phyloP scores from a whole-genome alignment of 2,113 vertebrate genomes.

The Burhinus oedicnemus region DNA sequence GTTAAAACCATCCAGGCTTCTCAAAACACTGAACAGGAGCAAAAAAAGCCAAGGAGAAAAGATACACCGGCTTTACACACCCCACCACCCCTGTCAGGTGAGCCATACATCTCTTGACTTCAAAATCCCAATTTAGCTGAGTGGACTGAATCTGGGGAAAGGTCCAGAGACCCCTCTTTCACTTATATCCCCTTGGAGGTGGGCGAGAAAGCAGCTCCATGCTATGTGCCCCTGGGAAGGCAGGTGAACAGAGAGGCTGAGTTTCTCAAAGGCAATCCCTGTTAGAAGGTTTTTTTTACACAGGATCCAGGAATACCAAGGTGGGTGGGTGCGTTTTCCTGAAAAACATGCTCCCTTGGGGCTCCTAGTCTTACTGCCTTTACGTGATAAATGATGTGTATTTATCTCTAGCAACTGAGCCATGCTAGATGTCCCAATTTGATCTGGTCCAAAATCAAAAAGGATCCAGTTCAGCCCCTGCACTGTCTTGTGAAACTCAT shows the following conservation, averaged over 20 bases:
- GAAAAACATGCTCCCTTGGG: not conserved
- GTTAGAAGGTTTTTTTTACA: not conserved
- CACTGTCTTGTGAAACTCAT: not conserved
- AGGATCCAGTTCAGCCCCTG: not conserved
- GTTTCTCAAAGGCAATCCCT: not conserved
- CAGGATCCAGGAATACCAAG: not conserved
- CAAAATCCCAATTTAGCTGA: not conserved
- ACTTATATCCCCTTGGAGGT: not conserved
- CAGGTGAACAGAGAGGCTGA: not conserved
- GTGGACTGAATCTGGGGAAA: not conserved
- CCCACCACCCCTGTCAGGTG: slow-evolving; percentile 87
- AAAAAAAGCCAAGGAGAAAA: slow-evolving; percentile 90
- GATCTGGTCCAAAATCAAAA: not conserved
- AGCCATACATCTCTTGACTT: not conserved
- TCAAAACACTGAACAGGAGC: slow-evolving; percentile 75
- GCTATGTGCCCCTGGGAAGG: not conserved
- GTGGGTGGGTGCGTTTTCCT: not conserved
- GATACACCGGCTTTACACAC: slow-evolving; percentile 85
- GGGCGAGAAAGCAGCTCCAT: not conserved
- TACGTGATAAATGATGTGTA: not conserved
- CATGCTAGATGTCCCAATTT: not conserved
- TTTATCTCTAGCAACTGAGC: not conserved
- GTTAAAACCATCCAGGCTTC: slow-evolving; percentile 51
- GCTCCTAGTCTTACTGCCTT: not conserved
- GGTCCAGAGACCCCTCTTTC: not conserved